Evolutionary conservation across 2,888 invertebrate genomes (phyloP).

Genomic region (Ophion ventricosus): DNA sequence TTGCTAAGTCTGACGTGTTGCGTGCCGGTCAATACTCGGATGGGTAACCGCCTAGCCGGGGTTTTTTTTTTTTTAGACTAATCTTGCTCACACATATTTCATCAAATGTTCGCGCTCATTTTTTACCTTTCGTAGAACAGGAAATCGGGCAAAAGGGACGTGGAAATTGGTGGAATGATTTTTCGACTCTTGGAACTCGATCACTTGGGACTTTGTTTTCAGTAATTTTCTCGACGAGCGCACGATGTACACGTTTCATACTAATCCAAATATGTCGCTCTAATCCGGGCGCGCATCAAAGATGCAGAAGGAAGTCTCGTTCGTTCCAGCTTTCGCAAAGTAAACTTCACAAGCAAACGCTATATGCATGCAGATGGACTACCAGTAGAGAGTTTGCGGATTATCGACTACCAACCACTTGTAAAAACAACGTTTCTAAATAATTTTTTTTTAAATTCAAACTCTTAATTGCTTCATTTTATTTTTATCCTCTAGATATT

Average conservation of each 20-base stretch:
- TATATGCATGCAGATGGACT: neutral
- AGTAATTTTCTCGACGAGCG: neutral
- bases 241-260: no score
- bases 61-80: no score
- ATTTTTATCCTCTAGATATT: neutral
- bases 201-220: neutral
- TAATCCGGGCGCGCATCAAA: constrained; percentile 34
- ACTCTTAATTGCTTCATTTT: neutral
- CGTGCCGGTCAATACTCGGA: no score
- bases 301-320: constrained; percentile 53
- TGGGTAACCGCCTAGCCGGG: no score
- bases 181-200: neutral
- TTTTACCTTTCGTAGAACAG: no score
- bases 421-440: neutral
- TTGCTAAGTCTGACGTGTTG: no score
- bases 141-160: neutral
- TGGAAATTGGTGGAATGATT: neutral
- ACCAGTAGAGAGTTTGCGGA: no score
- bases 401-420: neutral
- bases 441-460: neutral
- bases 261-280: neutral
- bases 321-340: constrained; percentile 46
- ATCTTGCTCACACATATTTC: no score
- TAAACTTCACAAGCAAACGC: constrained; percentile 6
- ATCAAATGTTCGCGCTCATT: no score